phyloP scores from a whole-genome alignment of 1,140 invertebrate genomes.

The Papilio xuthus region DNA sequence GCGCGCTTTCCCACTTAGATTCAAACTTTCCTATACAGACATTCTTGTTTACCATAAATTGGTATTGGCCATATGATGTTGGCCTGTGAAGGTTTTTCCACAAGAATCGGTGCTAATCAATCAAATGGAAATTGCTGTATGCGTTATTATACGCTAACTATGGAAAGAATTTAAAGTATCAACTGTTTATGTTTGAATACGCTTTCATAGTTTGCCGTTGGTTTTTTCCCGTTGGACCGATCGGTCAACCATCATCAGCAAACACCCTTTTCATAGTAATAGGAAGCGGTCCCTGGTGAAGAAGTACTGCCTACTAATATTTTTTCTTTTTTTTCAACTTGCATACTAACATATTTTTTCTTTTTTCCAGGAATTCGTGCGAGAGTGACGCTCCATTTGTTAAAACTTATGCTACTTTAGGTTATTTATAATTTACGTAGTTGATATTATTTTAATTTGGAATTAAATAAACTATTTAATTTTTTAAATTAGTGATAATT shows the following conservation, averaged over 20 bases:
- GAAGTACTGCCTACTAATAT: not conserved
- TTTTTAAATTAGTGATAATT: slow-evolving; percentile 73
- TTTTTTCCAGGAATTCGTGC: slow-evolving; percentile 89
- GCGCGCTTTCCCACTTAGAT: not conserved
- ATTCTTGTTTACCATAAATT: not conserved
- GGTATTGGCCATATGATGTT: not conserved
- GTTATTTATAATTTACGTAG: slow-evolving; percentile 89
- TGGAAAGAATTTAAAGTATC: not conserved
- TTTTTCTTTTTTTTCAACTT: not conserved
- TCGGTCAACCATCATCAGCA: no score
- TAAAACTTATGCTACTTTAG: slow-evolving; percentile 94
- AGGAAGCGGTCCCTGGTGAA: not conserved
- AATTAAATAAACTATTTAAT: slow-evolving; percentile 68
- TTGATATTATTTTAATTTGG: slow-evolving; percentile 69
- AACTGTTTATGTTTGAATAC: not conserved
- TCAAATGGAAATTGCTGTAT: not conserved
- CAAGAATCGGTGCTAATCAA: not conserved
- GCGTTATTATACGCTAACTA: not conserved
- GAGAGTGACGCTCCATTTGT: slow-evolving; percentile 92
- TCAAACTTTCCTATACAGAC: not conserved
- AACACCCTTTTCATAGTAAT: not conserved
- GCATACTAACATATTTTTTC: slow-evolving; percentile 48
- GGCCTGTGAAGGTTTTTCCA: not conserved
- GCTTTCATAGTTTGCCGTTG: not conserved
- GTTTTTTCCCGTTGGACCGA: no score